Base-by-base conservation (phyloP, 2,797 vertebrate species). In the Poliocrania exsul region DNA sequence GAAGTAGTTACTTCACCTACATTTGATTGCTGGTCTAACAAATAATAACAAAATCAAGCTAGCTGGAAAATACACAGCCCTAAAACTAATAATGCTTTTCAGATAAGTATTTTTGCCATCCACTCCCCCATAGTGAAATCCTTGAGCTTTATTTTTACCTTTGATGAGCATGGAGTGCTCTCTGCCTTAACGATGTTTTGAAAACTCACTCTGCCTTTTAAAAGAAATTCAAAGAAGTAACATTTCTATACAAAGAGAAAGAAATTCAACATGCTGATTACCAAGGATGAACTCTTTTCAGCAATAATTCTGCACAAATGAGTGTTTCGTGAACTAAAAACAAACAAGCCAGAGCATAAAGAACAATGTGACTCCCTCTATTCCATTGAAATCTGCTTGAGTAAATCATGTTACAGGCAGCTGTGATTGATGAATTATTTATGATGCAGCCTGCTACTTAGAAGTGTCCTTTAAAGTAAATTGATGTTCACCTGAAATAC, bases 401-500 rank as follows among this genome's bases (percentile, higher is more conserved):
- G 97, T 96, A 97, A 98, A 97, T 97, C 95, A 96, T 91, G 95
- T 97, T 97, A 84, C 95, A 90, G 95, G 94, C 97, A 96, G 92
- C 93, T 96, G 95, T 98, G 97, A 98, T 97, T 97, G 97, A 98
- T 98, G 98, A 98, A 98, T 98, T 98, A 98, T 98, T 98, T 98
- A 98, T 98, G 97, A 97, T 96, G 95, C 97, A 97, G 97, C 96
- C 97, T 98, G 97, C 97, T 98, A 98, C 98, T 98, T 98, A 98
- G 97, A 98, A 98, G 96, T 98, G 98, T 98, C 98, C 97, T 98
- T 98, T 98, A 98, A 98, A 98, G 96, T 98, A 98, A 98, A 98
- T 98, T 98, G 98, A 98, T 98, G 98, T 98, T 98, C 98, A 98
- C 98, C 98, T 98, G 97, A 98, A 98, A 98, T 97, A 98, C 98